phyloP scores from a whole-genome alignment of 2,113 vertebrate species.

The Sinocyclocheilus anshuiensis region DNA sequence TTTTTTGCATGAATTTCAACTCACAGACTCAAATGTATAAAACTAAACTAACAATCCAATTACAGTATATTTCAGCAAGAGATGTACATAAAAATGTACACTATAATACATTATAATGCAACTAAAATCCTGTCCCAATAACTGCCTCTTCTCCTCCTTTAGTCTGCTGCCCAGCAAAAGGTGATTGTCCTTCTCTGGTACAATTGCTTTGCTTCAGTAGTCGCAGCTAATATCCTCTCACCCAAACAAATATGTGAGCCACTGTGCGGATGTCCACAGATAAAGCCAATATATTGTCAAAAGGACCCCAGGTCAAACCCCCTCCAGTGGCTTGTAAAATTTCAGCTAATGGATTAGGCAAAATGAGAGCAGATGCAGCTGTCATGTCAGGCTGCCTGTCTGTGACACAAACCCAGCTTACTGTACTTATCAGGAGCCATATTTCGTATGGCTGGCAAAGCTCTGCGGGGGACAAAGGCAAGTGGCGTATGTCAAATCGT shows the following conservation, averaged over 20 bases:
- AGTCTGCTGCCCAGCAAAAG: not conserved
- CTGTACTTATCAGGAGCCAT: constrained; percentile 37
- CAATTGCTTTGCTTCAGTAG: constrained; percentile 20
- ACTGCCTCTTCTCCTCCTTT: not conserved
- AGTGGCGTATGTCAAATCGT: constrained; percentile 53
- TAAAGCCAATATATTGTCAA: constrained; percentile 34
- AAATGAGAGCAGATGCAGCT: constrained; percentile 52
- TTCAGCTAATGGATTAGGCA: constrained; percentile 42
- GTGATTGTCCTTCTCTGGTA: not conserved
- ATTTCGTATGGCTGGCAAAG: constrained; percentile 64
- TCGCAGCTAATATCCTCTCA: constrained; percentile 19
- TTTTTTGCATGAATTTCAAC: not conserved
- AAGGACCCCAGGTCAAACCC: constrained; percentile 46
- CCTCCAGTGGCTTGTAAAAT: constrained; percentile 45
- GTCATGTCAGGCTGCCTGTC: constrained; percentile 35
- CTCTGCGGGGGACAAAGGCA: constrained; percentile 59
- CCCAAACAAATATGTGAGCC: constrained; percentile 3
- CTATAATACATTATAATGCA: not conserved
- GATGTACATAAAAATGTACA: not conserved
- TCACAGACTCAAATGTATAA: not conserved
- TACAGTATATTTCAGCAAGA: not conserved
- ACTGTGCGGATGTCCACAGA: constrained; percentile 27
- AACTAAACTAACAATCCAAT: not conserved
- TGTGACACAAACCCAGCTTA: constrained; percentile 27
- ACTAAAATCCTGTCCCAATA: not conserved